Conservation (phyloP, 2,888 invertebrate species). For the Biston betularia region DNA sequence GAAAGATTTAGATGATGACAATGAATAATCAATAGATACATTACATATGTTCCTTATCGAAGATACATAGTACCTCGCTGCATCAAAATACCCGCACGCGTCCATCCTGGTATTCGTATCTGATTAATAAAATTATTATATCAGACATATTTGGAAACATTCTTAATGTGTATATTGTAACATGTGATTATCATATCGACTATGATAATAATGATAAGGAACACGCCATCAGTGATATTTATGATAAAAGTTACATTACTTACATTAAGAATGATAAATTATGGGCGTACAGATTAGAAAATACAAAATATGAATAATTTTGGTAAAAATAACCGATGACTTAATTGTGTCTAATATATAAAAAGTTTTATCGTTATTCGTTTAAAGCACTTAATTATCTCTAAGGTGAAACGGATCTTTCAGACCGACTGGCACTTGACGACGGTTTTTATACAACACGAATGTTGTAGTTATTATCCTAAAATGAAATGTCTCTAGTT, state of each 20-base stretch:
- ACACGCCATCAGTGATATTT: constrained; percentile 6
- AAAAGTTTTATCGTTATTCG: background rate
- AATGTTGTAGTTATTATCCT: background rate
- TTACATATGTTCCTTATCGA: background rate
- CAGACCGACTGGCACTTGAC: no score
- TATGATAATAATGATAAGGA: constrained; percentile 21
- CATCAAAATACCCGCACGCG: background rate
- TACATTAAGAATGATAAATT: constrained; percentile 8
- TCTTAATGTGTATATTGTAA: constrained; percentile 23
- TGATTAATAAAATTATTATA: constrained; percentile 36
- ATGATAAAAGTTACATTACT: constrained; percentile 14
- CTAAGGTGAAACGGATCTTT: background rate
- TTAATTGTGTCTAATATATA: background rate
- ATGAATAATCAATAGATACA: no score
- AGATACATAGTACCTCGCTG: constrained; percentile 10
- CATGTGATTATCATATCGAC: constrained; percentile 27
- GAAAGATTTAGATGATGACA: background rate
- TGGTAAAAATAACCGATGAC: constrained; percentile 8
- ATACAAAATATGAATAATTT: background rate
- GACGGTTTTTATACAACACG: background rate
- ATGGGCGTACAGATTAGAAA: background rate
- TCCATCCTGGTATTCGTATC: constrained; percentile 27
- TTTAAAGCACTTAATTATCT: background rate
- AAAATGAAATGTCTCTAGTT: background rate
- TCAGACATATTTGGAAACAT: constrained; percentile 29